phyloP scores from a whole-genome alignment of 2,113 vertebrate genomes.

The Cygnus buccinator region DNA sequence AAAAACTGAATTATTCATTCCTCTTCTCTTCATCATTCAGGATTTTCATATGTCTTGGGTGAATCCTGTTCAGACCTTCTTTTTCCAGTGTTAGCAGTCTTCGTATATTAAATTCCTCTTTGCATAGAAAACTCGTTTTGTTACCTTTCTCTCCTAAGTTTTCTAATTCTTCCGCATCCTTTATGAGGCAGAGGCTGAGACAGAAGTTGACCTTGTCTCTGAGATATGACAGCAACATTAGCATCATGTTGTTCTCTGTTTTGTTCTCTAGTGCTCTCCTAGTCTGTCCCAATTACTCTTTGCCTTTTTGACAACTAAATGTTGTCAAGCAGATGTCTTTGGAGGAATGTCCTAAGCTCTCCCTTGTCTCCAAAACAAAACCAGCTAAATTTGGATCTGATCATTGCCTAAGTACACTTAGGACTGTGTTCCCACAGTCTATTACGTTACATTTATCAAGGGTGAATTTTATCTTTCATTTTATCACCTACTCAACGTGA shows the following conservation, averaged over 20 bases:
- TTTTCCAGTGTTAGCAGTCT: background rate
- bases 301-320: background rate
- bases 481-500: background rate
- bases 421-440: background rate
- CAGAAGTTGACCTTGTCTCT: background rate
- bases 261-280: background rate
- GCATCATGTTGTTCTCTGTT: background rate
- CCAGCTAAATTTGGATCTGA: background rate
- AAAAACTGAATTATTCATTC: background rate
- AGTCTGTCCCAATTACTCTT: background rate
- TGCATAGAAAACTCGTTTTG: background rate
- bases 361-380: background rate
- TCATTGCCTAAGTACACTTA: background rate
- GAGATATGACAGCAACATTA: background rate
- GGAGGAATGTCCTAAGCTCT: background rate
- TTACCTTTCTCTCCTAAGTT: background rate
- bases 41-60: background rate
- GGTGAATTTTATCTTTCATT: conserved; percentile 10
- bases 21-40: background rate
- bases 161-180: background rate
- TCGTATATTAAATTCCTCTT: background rate
- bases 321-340: background rate
- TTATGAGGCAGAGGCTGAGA: background rate
- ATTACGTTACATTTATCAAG: background rate
- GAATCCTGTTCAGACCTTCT: background rate